phyloP scores from a whole-genome alignment of 2,888 invertebrate genomes.

The Xestia c-nigrum region DNA sequence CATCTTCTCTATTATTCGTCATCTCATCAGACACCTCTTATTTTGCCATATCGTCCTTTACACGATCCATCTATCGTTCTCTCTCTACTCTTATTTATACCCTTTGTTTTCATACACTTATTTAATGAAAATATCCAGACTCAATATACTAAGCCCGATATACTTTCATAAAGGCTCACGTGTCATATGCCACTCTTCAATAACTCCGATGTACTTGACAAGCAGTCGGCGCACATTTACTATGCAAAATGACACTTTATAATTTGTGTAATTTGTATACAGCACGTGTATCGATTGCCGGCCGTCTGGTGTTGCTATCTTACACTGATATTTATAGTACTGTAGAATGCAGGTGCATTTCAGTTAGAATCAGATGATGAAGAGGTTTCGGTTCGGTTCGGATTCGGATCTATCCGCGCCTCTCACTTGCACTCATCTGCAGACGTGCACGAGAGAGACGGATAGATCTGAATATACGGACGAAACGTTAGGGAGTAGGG shows the following conservation, averaged over 20 bases:
- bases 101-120: neutral
- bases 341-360: constrained; percentile 30
- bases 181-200: constrained; percentile 29
- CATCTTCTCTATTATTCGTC: too few species aligned
- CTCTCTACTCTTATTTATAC: too few species aligned
- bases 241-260: constrained; percentile 49
- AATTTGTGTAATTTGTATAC: constrained; percentile 48
- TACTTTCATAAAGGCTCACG: constrained; percentile 20
- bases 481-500: too few species aligned
- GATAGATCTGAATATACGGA: too few species aligned
- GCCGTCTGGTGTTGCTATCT: constrained; percentile 52
- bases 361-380: neutral
- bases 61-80: too few species aligned
- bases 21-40: too few species aligned
- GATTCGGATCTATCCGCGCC: too few species aligned
- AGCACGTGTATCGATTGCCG: constrained; percentile 51
- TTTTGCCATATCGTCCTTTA: too few species aligned
- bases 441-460: too few species aligned
- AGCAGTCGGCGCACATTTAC: constrained; percentile 39
- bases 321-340: constrained; percentile 16
- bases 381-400: too few species aligned
- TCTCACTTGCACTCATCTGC: too few species aligned
- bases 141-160: constrained; percentile 12
- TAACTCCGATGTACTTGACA: constrained; percentile 25
- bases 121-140: neutral